These are phyloP conservation scores for Actinostola sp. DNA, from an alignment of 92 coral and sea anemone species.

Conservation along the genomic window DNA sequence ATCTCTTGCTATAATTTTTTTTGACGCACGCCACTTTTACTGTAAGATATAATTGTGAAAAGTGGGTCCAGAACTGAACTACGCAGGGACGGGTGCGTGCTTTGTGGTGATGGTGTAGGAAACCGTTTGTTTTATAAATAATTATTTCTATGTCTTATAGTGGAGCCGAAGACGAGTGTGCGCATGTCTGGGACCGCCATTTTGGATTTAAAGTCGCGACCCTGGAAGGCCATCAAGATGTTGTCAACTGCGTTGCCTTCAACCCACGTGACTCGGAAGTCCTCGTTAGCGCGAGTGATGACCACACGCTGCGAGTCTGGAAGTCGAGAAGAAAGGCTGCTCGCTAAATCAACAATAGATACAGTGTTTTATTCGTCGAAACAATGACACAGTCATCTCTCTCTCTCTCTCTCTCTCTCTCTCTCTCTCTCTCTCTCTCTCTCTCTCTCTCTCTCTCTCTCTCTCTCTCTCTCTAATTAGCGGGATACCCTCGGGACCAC, in stretches of 20 bases:
- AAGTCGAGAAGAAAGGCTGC: conserved; percentile 63
- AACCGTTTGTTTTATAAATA: not conserved
- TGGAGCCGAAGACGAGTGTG: conserved; percentile 80
- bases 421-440: no score
- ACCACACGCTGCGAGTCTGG: conserved; percentile 81
- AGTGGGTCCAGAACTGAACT: no score
- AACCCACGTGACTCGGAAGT: conserved; percentile 75
- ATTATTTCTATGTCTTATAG: conserved; percentile 22
- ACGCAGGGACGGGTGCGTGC: not conserved
- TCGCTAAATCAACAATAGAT: not conserved
- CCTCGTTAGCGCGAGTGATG: conserved; percentile 87
- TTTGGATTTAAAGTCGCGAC: conserved; percentile 77
- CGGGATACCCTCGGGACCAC: no score
- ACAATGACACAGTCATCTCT: no score
- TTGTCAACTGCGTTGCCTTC: conserved; percentile 81
- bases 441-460: no score
- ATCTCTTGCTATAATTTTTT: no score
- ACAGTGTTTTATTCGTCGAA: not conserved
- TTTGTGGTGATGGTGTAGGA: not conserved
- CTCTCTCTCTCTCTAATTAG: no score
- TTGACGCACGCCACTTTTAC: no score
- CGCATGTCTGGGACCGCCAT: conserved; percentile 89
- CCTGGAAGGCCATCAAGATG: conserved; percentile 69
- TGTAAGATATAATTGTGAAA: no score
- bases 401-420: no score